Conservation (phyloP, 2,888 invertebrate genomes). For the Apomyelois bistriatella region DNA sequence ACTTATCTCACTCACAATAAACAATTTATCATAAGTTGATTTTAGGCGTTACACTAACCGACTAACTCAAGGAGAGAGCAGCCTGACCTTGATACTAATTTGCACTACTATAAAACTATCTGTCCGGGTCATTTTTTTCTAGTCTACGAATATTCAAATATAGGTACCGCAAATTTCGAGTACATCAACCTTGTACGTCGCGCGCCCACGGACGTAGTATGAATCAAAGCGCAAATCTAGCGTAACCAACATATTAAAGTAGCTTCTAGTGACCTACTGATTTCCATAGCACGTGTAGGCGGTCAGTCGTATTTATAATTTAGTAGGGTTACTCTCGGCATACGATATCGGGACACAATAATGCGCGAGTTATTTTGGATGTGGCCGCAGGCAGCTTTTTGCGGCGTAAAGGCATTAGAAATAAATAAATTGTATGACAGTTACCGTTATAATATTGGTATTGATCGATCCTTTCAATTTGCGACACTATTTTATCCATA, state of each 20-base stretch:
- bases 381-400: slow-evolving; percentile 6
- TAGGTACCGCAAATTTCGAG: slow-evolving; percentile 72
- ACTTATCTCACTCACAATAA: slow-evolving; percentile 74
- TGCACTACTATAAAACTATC: slow-evolving; percentile 54
- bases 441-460: slow-evolving; percentile 4
- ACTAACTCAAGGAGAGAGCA: slow-evolving; percentile 69
- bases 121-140: slow-evolving; percentile 73
- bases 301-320: slow-evolving; percentile 30
- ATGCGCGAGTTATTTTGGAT: slow-evolving; percentile 5
- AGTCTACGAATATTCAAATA: slow-evolving; percentile 71
- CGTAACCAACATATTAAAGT: slow-evolving; percentile 45
- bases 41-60: slow-evolving; percentile 77
- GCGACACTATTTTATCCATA: not conserved
- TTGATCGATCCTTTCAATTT: slow-evolving; percentile 2
- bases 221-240: slow-evolving; percentile 52
- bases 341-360: slow-evolving; percentile 18
- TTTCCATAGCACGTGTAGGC: slow-evolving; percentile 68
- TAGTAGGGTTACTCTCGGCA: slow-evolving; percentile 18
- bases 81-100: slow-evolving; percentile 73
- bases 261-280: slow-evolving; percentile 75
- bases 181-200: slow-evolving; percentile 68
- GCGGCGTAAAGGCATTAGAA: not conserved
- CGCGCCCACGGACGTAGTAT: slow-evolving; percentile 53
- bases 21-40: slow-evolving; percentile 74
- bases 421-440: slow-evolving; percentile 5